phyloP scores from a whole-genome alignment of 2,797 vertebrate genomes.

The Spea hammondii region DNA sequence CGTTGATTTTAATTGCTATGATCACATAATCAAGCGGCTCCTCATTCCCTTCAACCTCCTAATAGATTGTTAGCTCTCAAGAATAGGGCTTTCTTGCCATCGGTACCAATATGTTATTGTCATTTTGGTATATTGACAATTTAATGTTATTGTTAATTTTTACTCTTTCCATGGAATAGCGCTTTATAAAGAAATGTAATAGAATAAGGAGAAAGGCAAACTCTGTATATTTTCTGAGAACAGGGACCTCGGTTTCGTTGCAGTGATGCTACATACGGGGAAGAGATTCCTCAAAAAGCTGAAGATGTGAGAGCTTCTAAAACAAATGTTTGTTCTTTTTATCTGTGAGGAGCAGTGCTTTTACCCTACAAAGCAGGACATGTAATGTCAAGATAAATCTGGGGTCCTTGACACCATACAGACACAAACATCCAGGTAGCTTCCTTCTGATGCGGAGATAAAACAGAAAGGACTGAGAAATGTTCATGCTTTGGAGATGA shows the following conservation, averaged over 20 bases:
- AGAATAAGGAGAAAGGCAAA: too few species aligned
- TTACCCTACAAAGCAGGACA: not conserved
- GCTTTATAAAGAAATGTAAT: too few species aligned
- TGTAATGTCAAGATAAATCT: not conserved
- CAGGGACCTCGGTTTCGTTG: not conserved
- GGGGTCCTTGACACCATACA: not conserved
- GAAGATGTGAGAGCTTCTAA: conserved; percentile 4
- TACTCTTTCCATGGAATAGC: too few species aligned
- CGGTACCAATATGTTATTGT: too few species aligned
- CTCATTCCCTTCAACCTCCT: too few species aligned
- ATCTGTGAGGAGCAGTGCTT: not conserved
- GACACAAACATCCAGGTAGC: not conserved
- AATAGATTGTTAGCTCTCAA: too few species aligned
- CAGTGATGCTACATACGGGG: not conserved
- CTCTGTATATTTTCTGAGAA: not conserved
- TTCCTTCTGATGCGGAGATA: not conserved
- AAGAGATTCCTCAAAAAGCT: conserved; percentile 6
- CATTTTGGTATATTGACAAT: too few species aligned
- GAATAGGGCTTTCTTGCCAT: too few species aligned
- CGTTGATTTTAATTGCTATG: too few species aligned
- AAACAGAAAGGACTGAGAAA: not conserved
- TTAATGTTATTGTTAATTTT: too few species aligned
- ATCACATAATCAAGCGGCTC: too few species aligned
- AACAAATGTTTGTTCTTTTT: conserved; percentile 24
- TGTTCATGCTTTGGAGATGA: not conserved